phyloP scores from a whole-genome alignment of 2,113 vertebrate genomes.

The Astatotilapia flaviijosephi region DNA sequence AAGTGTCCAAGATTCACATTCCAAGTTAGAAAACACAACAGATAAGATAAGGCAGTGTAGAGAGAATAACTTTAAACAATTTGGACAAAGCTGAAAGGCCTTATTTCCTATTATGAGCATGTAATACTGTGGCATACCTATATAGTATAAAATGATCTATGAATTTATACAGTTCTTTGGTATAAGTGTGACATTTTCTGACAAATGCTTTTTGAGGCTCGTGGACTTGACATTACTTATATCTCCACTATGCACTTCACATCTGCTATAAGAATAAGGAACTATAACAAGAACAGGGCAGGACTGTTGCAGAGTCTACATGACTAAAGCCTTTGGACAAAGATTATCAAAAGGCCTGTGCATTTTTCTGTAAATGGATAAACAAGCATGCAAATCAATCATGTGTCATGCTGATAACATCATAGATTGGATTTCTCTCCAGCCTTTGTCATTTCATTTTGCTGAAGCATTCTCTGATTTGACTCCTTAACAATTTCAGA shows the following conservation, averaged over 20 bases:
- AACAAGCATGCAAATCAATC: constrained; percentile 28
- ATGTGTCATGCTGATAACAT: constrained; percentile 22
- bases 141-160: neutral
- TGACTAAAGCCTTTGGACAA: constrained; percentile 18
- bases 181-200: neutral
- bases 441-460: constrained; percentile 1
- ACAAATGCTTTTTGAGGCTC: constrained; percentile 9
- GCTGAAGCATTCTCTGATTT: neutral
- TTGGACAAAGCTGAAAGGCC: neutral
- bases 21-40: neutral
- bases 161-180: neutral
- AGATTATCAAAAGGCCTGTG: neutral
- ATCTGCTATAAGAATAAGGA: neutral
- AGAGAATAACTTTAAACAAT: neutral
- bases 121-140: neutral
- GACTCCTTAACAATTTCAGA: neutral
- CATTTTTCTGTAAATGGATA: constrained; percentile 22
- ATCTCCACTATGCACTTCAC: neutral
- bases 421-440: neutral
- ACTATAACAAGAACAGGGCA: neutral
- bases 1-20: constrained; percentile 13
- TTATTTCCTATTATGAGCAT: neutral
- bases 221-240: neutral
- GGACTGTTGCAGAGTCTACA: neutral
- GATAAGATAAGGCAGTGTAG: constrained; percentile 3